A percentile compares a stretch with the other conserved stretches of the same genome.
These are phyloP conservation scores for Synanceia verrucosa DNA, from an alignment of 2,797 vertebrate genomes.

Conservation along the genomic window DNA sequence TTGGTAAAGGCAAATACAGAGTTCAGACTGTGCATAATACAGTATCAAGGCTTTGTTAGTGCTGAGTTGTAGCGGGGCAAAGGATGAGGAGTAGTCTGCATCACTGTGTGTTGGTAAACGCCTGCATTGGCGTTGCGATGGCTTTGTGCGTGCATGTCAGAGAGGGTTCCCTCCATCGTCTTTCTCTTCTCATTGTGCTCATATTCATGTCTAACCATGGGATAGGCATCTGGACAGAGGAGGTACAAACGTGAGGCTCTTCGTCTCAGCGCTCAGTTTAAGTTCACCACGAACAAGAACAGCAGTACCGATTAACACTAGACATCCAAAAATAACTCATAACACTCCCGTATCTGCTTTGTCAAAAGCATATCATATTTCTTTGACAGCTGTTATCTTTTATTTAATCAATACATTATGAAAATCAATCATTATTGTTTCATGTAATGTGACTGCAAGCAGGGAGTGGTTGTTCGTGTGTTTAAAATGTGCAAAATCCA, in stretches of 20 bases:
- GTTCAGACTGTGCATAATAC: slow-evolving; percentile 65
- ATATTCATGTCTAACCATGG: slow-evolving; percentile 72
- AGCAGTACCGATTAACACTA: slow-evolving; percentile 21
- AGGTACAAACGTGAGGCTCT: slow-evolving; percentile 47
- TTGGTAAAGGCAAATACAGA: slow-evolving; percentile 70
- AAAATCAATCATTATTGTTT: neutral
- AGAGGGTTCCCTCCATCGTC: slow-evolving; percentile 30
- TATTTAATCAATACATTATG: neutral
- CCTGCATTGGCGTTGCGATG: slow-evolving; percentile 23
- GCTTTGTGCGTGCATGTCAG: slow-evolving; percentile 45
- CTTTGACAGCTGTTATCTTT: neutral
- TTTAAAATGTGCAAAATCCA: neutral
- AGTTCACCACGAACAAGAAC: slow-evolving; percentile 11
- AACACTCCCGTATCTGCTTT: neutral
- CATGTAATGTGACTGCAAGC: neutral
- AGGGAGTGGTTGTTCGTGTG: neutral
- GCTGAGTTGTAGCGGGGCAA: slow-evolving; percentile 63
- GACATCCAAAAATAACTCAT: neutral
- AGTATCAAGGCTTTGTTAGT: slow-evolving; percentile 64
- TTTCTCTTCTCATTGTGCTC: slow-evolving; percentile 65
- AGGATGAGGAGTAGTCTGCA: slow-evolving; percentile 42
- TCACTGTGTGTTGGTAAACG: slow-evolving; percentile 2
- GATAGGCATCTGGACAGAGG: slow-evolving; percentile 46
- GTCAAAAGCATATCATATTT: neutral
- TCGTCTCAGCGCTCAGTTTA: neutral